Evolutionary conservation across 2,113 vertebrate species (phyloP).

Genomic region (Cyprinodon brontotheroides): DNA sequence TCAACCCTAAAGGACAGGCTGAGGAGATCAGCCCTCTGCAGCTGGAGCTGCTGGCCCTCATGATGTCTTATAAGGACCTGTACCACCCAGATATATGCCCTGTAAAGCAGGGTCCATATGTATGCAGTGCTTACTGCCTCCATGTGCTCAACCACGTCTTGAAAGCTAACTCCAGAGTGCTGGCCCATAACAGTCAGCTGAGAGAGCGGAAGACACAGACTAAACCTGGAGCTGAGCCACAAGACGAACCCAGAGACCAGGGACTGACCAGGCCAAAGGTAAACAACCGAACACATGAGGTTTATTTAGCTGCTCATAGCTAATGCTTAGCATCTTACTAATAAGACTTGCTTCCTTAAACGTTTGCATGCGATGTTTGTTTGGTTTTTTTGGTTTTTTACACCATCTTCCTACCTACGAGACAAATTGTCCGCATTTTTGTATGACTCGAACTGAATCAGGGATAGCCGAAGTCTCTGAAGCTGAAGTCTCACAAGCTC

Average conservation of each 20-base stretch:
- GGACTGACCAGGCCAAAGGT: constrained; percentile 97
- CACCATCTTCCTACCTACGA: too few relatives aligned
- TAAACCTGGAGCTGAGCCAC: constrained; percentile 59
- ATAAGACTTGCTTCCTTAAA: too few relatives aligned
- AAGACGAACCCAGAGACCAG: constrained; percentile 88
- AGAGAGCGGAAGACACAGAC: constrained; percentile 73
- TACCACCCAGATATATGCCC: constrained; percentile 86
- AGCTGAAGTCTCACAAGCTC: too few relatives aligned
- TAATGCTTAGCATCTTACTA: too few relatives aligned
- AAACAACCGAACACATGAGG: constrained; percentile 6
- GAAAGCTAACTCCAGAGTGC: constrained; percentile 91
- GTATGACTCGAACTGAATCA: too few relatives aligned
- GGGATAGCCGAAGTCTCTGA: too few relatives aligned
- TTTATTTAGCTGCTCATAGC: background rate
- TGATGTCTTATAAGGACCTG: constrained; percentile 90
- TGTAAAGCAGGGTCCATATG: constrained; percentile 82
- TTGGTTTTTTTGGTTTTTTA: too few relatives aligned
- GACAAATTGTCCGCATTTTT: too few relatives aligned
- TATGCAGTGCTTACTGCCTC: constrained; percentile 87
- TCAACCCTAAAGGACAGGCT: constrained; percentile 40
- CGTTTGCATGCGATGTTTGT: too few relatives aligned
- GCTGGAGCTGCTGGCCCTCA: constrained; percentile 88
- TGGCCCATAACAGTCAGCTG: constrained; percentile 85
- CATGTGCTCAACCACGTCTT: constrained; percentile 92
- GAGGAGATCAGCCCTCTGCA: constrained; percentile 82